A percentile compares a stretch with the other conserved stretches of the same genome.
Evolutionary conservation across 2,113 vertebrate genomes (phyloP).

Genomic region (Pluvialis apricaria): DNA sequence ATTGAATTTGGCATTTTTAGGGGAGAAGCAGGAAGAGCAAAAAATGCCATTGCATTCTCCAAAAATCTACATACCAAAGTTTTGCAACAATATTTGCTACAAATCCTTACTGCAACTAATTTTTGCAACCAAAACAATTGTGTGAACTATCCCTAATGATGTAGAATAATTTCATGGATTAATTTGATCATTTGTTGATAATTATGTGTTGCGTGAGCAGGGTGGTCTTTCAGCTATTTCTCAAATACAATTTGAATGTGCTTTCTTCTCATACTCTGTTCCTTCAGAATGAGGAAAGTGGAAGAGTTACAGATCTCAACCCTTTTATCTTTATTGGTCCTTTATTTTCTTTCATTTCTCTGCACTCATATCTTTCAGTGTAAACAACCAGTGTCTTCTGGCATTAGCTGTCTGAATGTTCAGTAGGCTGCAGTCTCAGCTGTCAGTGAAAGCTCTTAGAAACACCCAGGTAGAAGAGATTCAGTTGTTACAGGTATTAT

Average conservation of each 20-base stretch:
- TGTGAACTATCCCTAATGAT: neutral
- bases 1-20: neutral
- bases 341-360: neutral
- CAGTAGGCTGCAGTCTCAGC: neutral
- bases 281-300: neutral
- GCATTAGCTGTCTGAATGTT: neutral
- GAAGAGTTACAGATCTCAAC: neutral
- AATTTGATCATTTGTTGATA: neutral
- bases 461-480: neutral
- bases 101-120: neutral
- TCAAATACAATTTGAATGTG: neutral
- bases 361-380: neutral
- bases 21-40: neutral
- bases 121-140: neutral
- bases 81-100: neutral
- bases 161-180: neutral
- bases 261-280: neutral
- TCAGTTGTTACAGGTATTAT: neutral
- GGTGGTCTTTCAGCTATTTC: neutral
- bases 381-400: neutral
- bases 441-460: neutral
- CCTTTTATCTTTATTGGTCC: neutral
- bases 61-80: neutral
- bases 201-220: neutral
- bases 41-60: neutral